Base-by-base conservation (phyloP, 2,888 invertebrate species). In the Trichogramma dendrolimi region DNA sequence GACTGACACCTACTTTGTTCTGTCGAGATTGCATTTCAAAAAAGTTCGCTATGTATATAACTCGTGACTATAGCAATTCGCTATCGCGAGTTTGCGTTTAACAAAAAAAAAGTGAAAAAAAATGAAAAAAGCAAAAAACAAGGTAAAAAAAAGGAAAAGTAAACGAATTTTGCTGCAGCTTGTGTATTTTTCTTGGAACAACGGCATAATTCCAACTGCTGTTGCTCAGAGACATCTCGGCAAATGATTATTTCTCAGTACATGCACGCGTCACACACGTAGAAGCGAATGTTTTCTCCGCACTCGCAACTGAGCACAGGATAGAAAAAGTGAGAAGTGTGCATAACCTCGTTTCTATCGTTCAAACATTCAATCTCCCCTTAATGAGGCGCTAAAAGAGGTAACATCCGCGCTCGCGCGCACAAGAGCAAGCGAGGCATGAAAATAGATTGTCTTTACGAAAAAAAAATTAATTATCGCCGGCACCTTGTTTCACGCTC, bases 281-380 rank as follows among this genome's bases (percentile, higher is more conserved):
- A 27, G 27, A 27, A 27, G 27, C 27, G 27, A 27, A 27, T 27
- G 27, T 27, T 27, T 27, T 27, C 27, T 27, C 27, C 27, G 27
- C 27, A 3, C 14, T 1, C 14, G 14, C 14, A 14, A 14, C 14
- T 14, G 14, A 27, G 27, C 27, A 27, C 27, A 27, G 27, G 27
- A 27, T 27, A 27, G 27, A 27, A 27, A 27, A 27, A 27, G 27
- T 27, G 27, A 27, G 27, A 46, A 55, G 54, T 56, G 49, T 53
- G 63, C 63, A 54, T 56, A 63, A 56, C 60, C 63, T 60, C 54
- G 39, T 60, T 63, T 60, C 63, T 57, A 57, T 63, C 60, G 50
- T 54, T 57, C 42, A 41, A 56, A 44, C 27, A 7, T 48, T 43
- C 27, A 27, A 27, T 27, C 27, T 3, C 27, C 27, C 27, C 27